Percentiles rank a stretch among this genome's conserved stretches.
phyloP scores from a whole-genome alignment of 2,888 invertebrate genomes.

The Amblyteles armatorius region DNA sequence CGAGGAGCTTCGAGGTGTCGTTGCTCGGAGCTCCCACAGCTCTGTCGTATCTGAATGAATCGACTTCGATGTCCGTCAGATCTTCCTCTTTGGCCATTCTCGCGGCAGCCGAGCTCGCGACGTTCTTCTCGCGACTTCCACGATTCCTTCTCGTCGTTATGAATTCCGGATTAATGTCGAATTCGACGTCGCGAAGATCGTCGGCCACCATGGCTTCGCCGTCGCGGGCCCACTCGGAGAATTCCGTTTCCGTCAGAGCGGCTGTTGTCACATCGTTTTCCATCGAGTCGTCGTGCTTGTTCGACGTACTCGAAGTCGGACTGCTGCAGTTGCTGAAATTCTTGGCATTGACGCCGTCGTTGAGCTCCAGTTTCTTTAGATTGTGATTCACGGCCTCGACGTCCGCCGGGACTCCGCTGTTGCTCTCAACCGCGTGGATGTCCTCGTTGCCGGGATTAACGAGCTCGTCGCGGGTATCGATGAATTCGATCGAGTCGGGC shows the following conservation, averaged over 20 bases:
- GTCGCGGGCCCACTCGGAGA: slow-evolving; percentile 96
- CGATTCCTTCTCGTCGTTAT: slow-evolving; percentile 77
- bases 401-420: slow-evolving; percentile 66
- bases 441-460: slow-evolving; percentile 30
- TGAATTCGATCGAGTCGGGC: slow-evolving; percentile 82
- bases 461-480: slow-evolving; percentile 57
- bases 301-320: slow-evolving; percentile 85
- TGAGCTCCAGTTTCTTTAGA: slow-evolving; percentile 79
- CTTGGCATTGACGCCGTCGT: slow-evolving; percentile 79
- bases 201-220: slow-evolving; percentile 89
- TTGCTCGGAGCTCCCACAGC: slow-evolving; percentile 72
- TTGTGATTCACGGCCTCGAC: slow-evolving; percentile 79
- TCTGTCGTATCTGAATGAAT: slow-evolving; percentile 81
- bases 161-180: slow-evolving; percentile 86
- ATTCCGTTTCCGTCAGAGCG: slow-evolving; percentile 93
- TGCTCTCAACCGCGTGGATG: slow-evolving; percentile 32
- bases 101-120: slow-evolving; percentile 54
- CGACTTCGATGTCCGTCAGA: slow-evolving; percentile 81
- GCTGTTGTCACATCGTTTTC: slow-evolving; percentile 90
- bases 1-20: slow-evolving; percentile 80
- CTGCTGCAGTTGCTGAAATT: slow-evolving; percentile 85
- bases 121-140: slow-evolving; percentile 53
- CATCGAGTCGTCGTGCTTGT: slow-evolving; percentile 86
- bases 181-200: slow-evolving; percentile 89
- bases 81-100: slow-evolving; percentile 83